Percentiles rank a stretch among this genome's conserved stretches.
These are phyloP conservation scores for Decapterus maruadsi DNA, from an alignment of 2,797 vertebrate genomes.

Conservation along the genomic window DNA sequence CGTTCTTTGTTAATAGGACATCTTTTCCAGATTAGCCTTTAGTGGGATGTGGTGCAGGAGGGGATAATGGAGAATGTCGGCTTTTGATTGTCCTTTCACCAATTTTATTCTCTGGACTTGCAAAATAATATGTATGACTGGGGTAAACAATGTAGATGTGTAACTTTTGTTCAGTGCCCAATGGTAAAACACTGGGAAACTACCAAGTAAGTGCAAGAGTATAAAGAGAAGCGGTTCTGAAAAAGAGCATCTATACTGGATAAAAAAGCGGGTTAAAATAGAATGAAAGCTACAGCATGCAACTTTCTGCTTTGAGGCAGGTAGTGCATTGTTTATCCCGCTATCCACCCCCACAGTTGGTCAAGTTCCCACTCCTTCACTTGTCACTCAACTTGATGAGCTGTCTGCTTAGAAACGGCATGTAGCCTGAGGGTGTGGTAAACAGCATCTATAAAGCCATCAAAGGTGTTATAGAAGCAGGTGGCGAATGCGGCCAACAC, in stretches of 20 bases:
- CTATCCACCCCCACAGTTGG: constrained; percentile 30
- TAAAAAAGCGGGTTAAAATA: constrained; percentile 12
- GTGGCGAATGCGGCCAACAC: constrained; percentile 33
- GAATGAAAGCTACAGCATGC: not conserved
- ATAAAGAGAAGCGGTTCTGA: not conserved
- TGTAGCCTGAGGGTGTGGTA: constrained; percentile 37
- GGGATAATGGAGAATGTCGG: constrained; percentile 11
- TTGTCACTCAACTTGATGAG: constrained; percentile 58
- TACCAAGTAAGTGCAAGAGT: not conserved
- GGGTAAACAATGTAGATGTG: constrained; percentile 7
- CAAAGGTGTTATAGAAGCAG: constrained; percentile 43
- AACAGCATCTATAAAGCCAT: constrained; percentile 44
- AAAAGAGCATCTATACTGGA: not conserved
- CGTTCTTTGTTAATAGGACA: constrained; percentile 43
- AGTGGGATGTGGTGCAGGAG: constrained; percentile 9
- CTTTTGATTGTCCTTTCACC: constrained; percentile 16
- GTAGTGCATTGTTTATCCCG: constrained; percentile 20
- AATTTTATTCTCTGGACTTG: not conserved
- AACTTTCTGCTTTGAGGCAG: constrained; percentile 10
- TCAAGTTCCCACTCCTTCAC: constrained; percentile 48
- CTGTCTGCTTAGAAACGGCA: constrained; percentile 39
- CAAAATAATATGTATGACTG: not conserved
- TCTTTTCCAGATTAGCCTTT: constrained; percentile 49
- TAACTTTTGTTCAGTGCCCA: not conserved
- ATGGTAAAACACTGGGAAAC: not conserved